Conservation (phyloP, 2,888 invertebrate species). For the Aproaerema taeniolella region DNA sequence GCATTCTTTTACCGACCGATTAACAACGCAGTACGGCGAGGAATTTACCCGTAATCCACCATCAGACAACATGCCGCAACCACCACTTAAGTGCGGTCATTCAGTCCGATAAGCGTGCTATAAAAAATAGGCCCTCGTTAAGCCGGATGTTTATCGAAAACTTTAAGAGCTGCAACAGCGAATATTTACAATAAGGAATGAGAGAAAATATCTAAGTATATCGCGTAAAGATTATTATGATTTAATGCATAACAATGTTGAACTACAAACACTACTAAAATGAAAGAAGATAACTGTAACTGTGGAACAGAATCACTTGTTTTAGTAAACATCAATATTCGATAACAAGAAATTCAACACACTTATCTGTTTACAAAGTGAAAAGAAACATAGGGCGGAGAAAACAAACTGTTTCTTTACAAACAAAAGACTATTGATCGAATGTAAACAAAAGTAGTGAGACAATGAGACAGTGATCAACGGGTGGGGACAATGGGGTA, state of each 20-base stretch:
- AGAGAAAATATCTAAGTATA: constrained; percentile 29
- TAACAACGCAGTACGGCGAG: constrained; percentile 15
- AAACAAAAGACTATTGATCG: constrained; percentile 58
- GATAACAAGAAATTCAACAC: constrained; percentile 46
- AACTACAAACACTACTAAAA: no score
- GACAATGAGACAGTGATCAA: constrained; percentile 67
- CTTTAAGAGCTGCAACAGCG: constrained; percentile 21
- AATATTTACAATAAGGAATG: constrained; percentile 19
- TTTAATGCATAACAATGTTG: constrained; percentile 24
- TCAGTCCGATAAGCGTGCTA: constrained; percentile 12
- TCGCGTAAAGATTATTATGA: constrained; percentile 26
- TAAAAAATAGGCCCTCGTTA: constrained; percentile 14
- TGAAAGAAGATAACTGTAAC: background rate
- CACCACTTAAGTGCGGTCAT: constrained; percentile 15
- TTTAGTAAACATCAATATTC: constrained; percentile 37
- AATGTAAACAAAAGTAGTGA: constrained; percentile 66
- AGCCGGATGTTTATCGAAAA: constrained; percentile 20
- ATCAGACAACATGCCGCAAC: constrained; percentile 8
- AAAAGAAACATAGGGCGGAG: constrained; percentile 44
- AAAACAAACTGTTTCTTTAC: constrained; percentile 51
- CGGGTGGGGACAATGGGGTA: constrained; percentile 61
- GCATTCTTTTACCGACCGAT: constrained; percentile 28
- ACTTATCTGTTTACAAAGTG: constrained; percentile 43
- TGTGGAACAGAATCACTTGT: background rate
- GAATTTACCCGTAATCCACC: constrained; percentile 16